Percentiles rank a stretch among this genome's conserved stretches.
Conservation (phyloP, 2,113 vertebrate species). For the Lasiurus cinereus region DNA sequence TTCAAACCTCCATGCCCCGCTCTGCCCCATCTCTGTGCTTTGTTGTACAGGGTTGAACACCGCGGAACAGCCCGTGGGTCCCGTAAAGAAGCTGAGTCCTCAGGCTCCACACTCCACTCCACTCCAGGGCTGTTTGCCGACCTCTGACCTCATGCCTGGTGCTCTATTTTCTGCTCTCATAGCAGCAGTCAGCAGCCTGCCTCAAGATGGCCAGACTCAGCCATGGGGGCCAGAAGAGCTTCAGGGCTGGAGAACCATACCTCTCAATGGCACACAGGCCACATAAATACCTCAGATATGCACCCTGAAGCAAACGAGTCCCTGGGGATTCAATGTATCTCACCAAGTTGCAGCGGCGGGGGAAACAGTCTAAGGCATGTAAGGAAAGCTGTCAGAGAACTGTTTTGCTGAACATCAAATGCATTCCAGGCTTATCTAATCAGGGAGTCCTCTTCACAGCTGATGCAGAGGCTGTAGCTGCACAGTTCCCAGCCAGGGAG, state of each 20-base stretch:
- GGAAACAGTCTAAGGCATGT: slow-evolving; percentile 73
- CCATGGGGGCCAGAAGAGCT: not conserved
- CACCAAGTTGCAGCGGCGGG: slow-evolving; percentile 72
- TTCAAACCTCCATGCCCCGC: not conserved
- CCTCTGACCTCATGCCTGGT: not conserved
- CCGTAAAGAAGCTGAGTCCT: not conserved
- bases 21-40: not conserved
- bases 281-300: slow-evolving; percentile 15
- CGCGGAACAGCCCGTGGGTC: not conserved
- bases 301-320: not conserved
- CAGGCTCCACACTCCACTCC: not conserved
- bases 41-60: not conserved
- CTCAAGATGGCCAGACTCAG: not conserved
- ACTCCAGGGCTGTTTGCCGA: not conserved
- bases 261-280: not conserved
- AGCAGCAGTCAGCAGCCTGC: not conserved
- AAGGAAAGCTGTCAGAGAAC: slow-evolving; percentile 74
- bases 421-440: slow-evolving; percentile 89
- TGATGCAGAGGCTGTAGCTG: slow-evolving; percentile 79
- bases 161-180: not conserved
- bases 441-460: slow-evolving; percentile 82
- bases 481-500: slow-evolving; percentile 71
- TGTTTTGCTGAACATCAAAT: slow-evolving; percentile 84
- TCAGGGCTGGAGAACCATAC: slow-evolving; percentile 1
- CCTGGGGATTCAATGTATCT: slow-evolving; percentile 38